phyloP scores from a whole-genome alignment of 2,797 vertebrate species.

The Bothrops alternatus region DNA sequence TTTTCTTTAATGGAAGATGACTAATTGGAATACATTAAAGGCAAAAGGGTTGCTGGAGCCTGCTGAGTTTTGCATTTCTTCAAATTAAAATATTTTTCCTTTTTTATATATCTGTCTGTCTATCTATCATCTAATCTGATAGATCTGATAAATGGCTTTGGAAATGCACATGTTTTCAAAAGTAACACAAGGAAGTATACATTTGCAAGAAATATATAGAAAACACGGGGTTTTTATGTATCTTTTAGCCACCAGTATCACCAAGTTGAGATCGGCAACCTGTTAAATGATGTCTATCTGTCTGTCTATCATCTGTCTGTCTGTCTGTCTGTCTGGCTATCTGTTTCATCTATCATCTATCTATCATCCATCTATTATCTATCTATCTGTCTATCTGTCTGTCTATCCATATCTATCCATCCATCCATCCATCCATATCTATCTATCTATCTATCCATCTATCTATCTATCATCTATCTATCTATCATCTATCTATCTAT shows the following conservation, averaged over 20 bases:
- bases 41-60: conserved; percentile 40
- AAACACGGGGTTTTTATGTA: not conserved
- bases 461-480: no score
- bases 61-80: conserved; percentile 35
- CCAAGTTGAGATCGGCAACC: not conserved
- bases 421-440: not conserved
- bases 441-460: not conserved
- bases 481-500: no score
- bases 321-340: no score
- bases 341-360: no score
- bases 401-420: no score
- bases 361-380: not conserved
- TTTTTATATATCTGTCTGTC: not conserved
- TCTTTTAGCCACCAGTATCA: not conserved
- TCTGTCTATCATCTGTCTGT: no score
- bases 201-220: not conserved
- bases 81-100: conserved; percentile 40
- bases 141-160: not conserved
- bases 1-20: conserved; percentile 66
- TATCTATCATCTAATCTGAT: no score
- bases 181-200: not conserved
- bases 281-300: not conserved
- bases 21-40: conserved; percentile 61
- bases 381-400: not conserved
- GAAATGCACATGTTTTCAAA: not conserved